phyloP scores from a whole-genome alignment of 2,113 vertebrate genomes.

The Lophotis ruficrista region DNA sequence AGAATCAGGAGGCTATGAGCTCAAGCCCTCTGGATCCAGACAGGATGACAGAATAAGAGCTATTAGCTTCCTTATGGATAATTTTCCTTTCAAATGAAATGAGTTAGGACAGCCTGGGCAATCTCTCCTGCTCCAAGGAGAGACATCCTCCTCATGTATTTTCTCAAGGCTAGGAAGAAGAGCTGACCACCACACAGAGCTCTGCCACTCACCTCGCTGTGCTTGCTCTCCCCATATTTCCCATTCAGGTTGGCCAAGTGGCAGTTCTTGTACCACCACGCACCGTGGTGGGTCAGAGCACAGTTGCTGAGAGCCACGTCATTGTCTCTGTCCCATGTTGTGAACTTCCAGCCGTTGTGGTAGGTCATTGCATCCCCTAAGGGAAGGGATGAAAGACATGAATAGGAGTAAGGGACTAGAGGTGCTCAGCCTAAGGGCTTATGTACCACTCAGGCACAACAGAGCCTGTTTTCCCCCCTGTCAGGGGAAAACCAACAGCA shows the following conservation, averaged over 20 bases:
- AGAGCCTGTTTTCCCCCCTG: background rate
- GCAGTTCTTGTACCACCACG: slow-evolving; percentile 93
- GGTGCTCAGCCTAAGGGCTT: background rate
- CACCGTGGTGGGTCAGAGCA: slow-evolving; percentile 82
- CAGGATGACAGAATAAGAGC: background rate
- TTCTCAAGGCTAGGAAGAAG: background rate
- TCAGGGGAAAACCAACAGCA: background rate
- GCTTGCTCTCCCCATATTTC: slow-evolving; percentile 82
- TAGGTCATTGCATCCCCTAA: slow-evolving; percentile 89
- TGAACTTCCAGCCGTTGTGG: slow-evolving; percentile 86
- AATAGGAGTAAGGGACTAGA: background rate
- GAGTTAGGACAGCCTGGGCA: background rate
- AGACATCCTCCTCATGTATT: background rate
- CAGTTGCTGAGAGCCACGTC: slow-evolving; percentile 90
- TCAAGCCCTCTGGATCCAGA: background rate
- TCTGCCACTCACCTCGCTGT: slow-evolving; percentile 82
- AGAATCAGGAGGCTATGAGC: background rate
- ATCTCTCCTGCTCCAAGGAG: background rate
- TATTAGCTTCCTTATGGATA: background rate
- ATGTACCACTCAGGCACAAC: background rate
- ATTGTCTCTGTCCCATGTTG: slow-evolving; percentile 85
- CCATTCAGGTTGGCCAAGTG: slow-evolving; percentile 88
- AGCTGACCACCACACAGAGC: background rate
- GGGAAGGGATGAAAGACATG: background rate
- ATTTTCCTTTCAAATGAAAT: background rate